Percentiles rank a stretch among this genome's conserved stretches.
Conservation (phyloP, 2,113 vertebrate species). For the Chaetops frenatus region DNA sequence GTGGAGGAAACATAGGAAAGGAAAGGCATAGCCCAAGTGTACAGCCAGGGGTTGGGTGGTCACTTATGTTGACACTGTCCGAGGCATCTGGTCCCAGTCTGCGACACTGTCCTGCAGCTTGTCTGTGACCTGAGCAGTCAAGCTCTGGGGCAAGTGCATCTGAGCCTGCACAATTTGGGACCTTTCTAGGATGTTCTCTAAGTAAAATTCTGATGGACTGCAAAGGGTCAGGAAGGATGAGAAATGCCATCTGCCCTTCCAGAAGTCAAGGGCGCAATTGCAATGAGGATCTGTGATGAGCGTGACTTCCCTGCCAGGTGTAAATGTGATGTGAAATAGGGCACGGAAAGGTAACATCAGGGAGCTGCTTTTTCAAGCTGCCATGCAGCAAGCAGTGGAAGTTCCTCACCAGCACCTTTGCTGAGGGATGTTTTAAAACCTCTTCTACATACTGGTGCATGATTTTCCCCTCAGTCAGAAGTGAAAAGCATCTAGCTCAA, state of each 20-base stretch:
- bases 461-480: neutral
- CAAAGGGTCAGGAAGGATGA: neutral
- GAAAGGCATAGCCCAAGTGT: neutral
- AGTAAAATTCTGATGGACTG: neutral
- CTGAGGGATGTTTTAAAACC: neutral
- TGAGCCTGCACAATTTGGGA: neutral
- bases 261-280: neutral
- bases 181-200: neutral
- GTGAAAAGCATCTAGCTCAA: neutral
- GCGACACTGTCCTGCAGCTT: neutral
- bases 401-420: neutral
- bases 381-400: rapidly evolving
- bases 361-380: neutral
- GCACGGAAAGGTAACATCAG: rapidly evolving
- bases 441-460: neutral
- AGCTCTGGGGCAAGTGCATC: neutral
- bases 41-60: neutral
- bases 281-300: neutral
- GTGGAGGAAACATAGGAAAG: neutral
- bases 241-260: neutral
- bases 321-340: neutral
- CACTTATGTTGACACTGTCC: rapidly evolving
- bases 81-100: neutral
- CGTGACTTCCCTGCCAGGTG: rapidly evolving
- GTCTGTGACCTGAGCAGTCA: neutral